These are phyloP conservation scores for Nudaria mundana DNA, from an alignment of 2,888 invertebrate species.

Conservation along the genomic window DNA sequence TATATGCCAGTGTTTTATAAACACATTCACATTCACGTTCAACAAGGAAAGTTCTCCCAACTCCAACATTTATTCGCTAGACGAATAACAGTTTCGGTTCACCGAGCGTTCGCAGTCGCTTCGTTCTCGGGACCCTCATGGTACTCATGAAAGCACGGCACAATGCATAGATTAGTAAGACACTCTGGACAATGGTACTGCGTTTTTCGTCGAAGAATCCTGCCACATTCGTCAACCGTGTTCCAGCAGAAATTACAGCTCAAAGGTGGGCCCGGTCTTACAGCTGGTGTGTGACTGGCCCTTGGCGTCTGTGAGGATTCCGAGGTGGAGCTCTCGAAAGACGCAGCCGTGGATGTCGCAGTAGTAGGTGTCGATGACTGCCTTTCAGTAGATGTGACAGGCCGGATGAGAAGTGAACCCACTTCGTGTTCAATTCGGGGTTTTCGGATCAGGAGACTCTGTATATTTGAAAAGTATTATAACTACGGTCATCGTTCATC, in stretches of 20 bases:
- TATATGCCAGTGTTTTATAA: too few relatives aligned
- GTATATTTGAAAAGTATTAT: not conserved
- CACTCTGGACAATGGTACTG: constrained; percentile 96
- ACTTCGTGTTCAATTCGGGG: constrained; percentile 41
- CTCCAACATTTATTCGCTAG: constrained; percentile 26
- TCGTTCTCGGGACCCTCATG: constrained; percentile 81
- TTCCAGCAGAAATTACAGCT: constrained; percentile 96
- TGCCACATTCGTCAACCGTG: constrained; percentile 90
- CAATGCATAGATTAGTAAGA: constrained; percentile 93
- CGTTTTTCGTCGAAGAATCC: constrained; percentile 91
- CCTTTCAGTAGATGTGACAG: constrained; percentile 46
- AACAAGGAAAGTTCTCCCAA: constrained; percentile 2
- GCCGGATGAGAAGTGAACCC: constrained; percentile 50
- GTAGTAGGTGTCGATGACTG: constrained; percentile 35
- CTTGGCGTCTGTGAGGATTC: constrained; percentile 57
- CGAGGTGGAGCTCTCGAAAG: constrained; percentile 25
- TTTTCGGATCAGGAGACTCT: constrained; percentile 28
- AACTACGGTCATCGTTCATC: too few relatives aligned
- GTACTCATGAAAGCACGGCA: constrained; percentile 93
- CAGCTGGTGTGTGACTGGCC: constrained; percentile 91
- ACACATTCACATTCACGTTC: not conserved
- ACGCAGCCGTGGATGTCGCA: constrained; percentile 31
- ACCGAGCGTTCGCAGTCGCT: constrained; percentile 44
- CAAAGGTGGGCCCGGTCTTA: constrained; percentile 90
- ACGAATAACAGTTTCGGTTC: constrained; percentile 23